Percentiles rank a stretch among this genome's conserved stretches.
Evolutionary conservation across 2,888 invertebrate species (phyloP).

Genomic region (Drosophila trichaetosa): DNA sequence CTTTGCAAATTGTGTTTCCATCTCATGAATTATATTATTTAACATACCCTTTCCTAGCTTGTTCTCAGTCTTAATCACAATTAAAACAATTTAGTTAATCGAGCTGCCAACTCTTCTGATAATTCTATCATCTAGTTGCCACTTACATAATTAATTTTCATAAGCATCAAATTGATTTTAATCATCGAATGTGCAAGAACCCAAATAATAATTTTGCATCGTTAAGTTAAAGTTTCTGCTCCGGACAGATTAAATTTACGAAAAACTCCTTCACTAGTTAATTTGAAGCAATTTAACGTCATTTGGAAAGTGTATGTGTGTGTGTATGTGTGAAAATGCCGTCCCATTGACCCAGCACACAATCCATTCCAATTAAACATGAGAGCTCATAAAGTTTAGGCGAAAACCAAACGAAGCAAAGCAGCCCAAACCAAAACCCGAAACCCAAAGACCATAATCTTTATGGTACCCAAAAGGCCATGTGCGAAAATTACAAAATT

Average conservation of each 20-base stretch:
- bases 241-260: conserved; percentile 13
- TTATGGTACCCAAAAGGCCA: conserved; percentile 68
- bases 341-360: conserved; percentile 49
- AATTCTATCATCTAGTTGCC: conserved; percentile 3
- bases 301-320: conserved; percentile 35
- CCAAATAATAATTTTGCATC: conserved; percentile 21
- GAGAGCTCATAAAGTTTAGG: conserved; percentile 38
- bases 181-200: conserved; percentile 16
- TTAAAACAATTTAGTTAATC: conserved; percentile 1
- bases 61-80: not conserved
- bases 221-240: conserved; percentile 22
- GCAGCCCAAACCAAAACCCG: conserved; percentile 14
- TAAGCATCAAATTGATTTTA: conserved; percentile 31
- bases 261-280: conserved; percentile 36
- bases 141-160: conserved; percentile 40
- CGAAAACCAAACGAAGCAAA: conserved; percentile 7
- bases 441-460: conserved; percentile 59
- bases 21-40: not conserved
- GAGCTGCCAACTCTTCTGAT: not conserved
- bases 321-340: conserved; percentile 13
- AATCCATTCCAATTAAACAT: conserved; percentile 66
- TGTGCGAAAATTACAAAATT: conserved; percentile 70
- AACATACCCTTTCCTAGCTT: not conserved
- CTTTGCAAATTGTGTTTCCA: not conserved
- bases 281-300: conserved; percentile 51